Percentiles rank a stretch among this genome's conserved stretches.
phyloP scores from a whole-genome alignment of 1,140 invertebrate species.

The Drosophila saltans region DNA sequence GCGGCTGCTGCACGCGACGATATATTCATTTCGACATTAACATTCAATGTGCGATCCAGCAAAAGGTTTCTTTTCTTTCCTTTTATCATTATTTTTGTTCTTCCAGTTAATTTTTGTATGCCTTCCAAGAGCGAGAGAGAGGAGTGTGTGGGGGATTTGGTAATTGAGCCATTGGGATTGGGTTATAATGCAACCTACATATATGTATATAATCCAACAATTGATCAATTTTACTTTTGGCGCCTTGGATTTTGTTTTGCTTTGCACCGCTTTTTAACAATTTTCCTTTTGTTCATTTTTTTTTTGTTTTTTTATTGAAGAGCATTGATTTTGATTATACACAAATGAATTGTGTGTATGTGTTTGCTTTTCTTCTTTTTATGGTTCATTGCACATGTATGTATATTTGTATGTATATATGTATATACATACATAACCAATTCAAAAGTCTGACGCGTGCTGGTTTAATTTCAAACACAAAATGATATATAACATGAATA shows the following conservation, averaged over 20 bases:
- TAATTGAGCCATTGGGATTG: slow-evolving; percentile 65
- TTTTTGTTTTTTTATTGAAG: slow-evolving; percentile 72
- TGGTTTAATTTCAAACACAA: slow-evolving; percentile 51
- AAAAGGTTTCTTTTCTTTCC: slow-evolving; percentile 29
- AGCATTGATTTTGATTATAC: slow-evolving; percentile 75
- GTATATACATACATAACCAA: background rate
- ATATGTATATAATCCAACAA: slow-evolving; percentile 29
- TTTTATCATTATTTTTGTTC: slow-evolving; percentile 2
- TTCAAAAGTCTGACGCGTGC: slow-evolving; percentile 57
- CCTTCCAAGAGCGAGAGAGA: background rate
- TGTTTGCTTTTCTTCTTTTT: slow-evolving; percentile 27
- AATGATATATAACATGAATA: slow-evolving; percentile 8
- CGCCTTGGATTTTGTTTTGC: slow-evolving; percentile 47
- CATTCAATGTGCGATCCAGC: slow-evolving; percentile 60
- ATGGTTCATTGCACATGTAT: slow-evolving; percentile 58
- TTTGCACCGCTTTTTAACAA: slow-evolving; percentile 14
- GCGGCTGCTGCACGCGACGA: slow-evolving; percentile 67
- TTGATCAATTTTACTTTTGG: slow-evolving; percentile 54
- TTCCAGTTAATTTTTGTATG: slow-evolving; percentile 5
- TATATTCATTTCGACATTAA: slow-evolving; percentile 41
- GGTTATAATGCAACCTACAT: slow-evolving; percentile 6
- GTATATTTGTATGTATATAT: background rate
- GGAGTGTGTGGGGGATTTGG: slow-evolving; percentile 32
- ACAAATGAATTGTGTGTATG: slow-evolving; percentile 38
- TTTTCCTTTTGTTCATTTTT: slow-evolving; percentile 29